Evolutionary conservation across 2,797 vertebrate genomes (phyloP).

Genomic region (Danio tinwini): DNA sequence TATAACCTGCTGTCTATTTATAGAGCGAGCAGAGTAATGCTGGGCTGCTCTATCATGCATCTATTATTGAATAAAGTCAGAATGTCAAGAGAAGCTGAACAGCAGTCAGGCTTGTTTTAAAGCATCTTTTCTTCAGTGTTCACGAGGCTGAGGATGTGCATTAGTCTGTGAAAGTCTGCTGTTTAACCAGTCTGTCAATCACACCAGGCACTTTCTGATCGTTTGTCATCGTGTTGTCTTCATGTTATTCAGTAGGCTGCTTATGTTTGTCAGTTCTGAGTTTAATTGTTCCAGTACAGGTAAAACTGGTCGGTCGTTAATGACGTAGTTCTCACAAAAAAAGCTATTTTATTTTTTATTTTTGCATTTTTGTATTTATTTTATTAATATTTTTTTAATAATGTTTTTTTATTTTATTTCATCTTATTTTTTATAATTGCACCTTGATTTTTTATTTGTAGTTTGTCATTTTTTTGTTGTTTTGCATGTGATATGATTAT

Average conservation of each 20-base stretch:
- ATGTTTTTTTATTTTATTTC: too few species aligned
- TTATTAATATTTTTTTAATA: too few species aligned
- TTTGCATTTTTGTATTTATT: too few species aligned
- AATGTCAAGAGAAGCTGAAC: slow-evolving; percentile 22
- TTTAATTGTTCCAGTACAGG: background rate
- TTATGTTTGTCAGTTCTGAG: background rate
- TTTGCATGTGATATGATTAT: too few species aligned
- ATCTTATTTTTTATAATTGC: too few species aligned
- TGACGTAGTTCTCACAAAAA: background rate
- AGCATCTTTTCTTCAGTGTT: slow-evolving; percentile 2
- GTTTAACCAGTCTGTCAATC: background rate
- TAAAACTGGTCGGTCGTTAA: background rate
- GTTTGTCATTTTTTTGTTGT: too few species aligned
- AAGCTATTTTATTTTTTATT: background rate
- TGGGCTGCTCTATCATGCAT: slow-evolving; percentile 29
- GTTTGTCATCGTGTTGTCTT: background rate
- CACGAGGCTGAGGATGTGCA: slow-evolving; percentile 28
- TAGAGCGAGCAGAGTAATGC: slow-evolving; percentile 36
- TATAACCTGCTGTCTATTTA: slow-evolving; percentile 44
- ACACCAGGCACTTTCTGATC: background rate
- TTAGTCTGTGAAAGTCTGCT: slow-evolving; percentile 21
- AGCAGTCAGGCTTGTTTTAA: slow-evolving; percentile 9
- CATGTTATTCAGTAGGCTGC: background rate
- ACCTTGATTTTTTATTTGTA: too few species aligned
- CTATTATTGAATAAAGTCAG: slow-evolving; percentile 43